A percentile compares a stretch with the other conserved stretches of the same genome.
These are phyloP conservation scores for Teinopalpus imperialis DNA, from an alignment of 2,888 invertebrate genomes.

Conservation along the genomic window DNA sequence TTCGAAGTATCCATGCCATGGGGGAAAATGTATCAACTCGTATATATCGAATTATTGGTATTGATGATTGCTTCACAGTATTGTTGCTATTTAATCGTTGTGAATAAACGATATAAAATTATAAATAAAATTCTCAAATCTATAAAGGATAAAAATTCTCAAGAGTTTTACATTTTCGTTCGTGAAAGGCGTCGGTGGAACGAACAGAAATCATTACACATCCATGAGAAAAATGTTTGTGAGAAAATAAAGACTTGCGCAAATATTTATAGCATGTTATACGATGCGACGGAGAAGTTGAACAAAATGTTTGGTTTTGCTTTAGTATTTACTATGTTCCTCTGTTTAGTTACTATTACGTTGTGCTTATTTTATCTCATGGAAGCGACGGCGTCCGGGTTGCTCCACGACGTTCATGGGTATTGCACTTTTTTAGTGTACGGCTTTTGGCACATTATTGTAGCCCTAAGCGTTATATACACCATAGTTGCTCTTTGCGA, in stretches of 20 bases:
- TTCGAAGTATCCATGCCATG: constrained; percentile 41
- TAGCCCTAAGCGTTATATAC: constrained; percentile 42
- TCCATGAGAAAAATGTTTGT: constrained; percentile 47
- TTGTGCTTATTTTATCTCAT: constrained; percentile 63
- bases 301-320: constrained; percentile 49
- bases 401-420: constrained; percentile 49
- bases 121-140: constrained; percentile 49
- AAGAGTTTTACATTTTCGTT: constrained; percentile 43
- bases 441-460: constrained; percentile 53
- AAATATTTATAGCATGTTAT: constrained; percentile 50
- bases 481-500: constrained; percentile 48
- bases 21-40: constrained; percentile 50
- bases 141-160: constrained; percentile 42
- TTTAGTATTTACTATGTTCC: constrained; percentile 43
- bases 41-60: constrained; percentile 45
- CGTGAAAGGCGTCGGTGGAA: constrained; percentile 37
- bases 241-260: constrained; percentile 54
- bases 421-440: constrained; percentile 53
- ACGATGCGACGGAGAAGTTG: constrained; percentile 36
- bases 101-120: constrained; percentile 46
- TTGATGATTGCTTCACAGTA: constrained; percentile 45
- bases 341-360: constrained; percentile 43
- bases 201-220: constrained; percentile 35
- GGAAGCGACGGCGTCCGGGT: constrained; percentile 61
- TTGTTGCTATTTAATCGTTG: constrained; percentile 41